Evolutionary conservation across 1,140 invertebrate species (phyloP), one percentile per base, ranked within the genome.

Genomic region (Heliconius hewitsoni): DNA sequence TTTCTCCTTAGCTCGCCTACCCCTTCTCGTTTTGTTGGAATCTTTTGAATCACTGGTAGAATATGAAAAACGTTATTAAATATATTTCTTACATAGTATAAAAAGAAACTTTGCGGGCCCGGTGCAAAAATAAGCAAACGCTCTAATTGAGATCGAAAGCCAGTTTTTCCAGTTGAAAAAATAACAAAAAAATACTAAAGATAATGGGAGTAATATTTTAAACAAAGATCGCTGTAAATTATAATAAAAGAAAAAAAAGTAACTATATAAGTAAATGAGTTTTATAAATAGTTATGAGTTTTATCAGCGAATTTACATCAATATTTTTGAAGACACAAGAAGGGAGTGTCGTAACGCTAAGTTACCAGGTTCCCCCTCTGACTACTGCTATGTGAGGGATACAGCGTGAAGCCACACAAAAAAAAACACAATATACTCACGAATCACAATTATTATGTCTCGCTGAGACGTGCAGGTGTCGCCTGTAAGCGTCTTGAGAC

Each of bases 401-500:
- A 57, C 55, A 60, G n/a, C 55, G 55, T 60, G 55, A 60, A 23
- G n/a, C 55, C n/a, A 13, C 3, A 46, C 1, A 23, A 60, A 60
- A 57, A 57, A 23, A 23, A 57, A 57, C 8, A 2, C 8, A 57
- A 6, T n/a, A 57, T 19, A 74, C 79, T 81, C 16, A 81, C 79
- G 71, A 50, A 27, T 81, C 80, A 8, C 66, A 27, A n/a, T 13
- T 71, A 39, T 74, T 93, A 71, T 93, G 92, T 42, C 83, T 84
- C 0, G 92, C 87, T 0, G 92, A 94, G 16, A 94, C 76, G 71
- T 90, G 90, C 23, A 92, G 75, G 76, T 94, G 92, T 73, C 91
- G 78, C 0, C 82, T 81, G 77, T 94, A 88, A 0, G 91, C 92
- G 13, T 91, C 90, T n/a, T 91, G 85, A 0, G 90, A 90, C 1